These are phyloP conservation scores for Xiphorhynchus elegans DNA, from an alignment of 2,113 vertebrate genomes.

Conservation along the genomic window DNA sequence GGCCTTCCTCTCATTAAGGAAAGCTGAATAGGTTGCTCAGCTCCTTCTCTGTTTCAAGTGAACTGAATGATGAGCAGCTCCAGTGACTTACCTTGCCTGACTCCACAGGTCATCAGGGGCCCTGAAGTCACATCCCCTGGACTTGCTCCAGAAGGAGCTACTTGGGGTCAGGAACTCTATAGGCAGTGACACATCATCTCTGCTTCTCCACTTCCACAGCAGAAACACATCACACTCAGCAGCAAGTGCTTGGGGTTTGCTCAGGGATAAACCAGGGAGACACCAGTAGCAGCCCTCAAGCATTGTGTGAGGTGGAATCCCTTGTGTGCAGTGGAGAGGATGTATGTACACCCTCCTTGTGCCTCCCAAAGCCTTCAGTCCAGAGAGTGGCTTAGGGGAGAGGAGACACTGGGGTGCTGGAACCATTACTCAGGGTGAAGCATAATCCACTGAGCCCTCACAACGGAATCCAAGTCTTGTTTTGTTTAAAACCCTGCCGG, in stretches of 20 bases:
- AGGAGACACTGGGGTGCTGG: not conserved
- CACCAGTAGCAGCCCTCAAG: not conserved
- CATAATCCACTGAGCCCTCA: not conserved
- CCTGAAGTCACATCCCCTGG: not conserved
- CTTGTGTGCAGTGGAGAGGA: not conserved
- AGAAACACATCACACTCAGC: not conserved
- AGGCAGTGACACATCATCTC: not conserved
- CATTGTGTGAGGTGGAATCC: not conserved
- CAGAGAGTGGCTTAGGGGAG: not conserved
- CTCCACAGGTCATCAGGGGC: not conserved
- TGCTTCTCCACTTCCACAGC: not conserved
- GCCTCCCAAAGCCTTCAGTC: not conserved
- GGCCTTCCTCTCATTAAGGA: not conserved
- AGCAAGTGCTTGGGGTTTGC: not conserved
- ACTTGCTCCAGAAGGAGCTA: not conserved
- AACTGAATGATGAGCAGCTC: not conserved
- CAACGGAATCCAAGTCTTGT: not conserved
- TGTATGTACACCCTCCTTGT: accelerated
- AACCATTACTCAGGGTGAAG: not conserved
- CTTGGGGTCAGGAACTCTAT: not conserved
- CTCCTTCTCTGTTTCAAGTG: not conserved
- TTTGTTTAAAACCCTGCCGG: not conserved
- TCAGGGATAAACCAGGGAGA: not conserved
- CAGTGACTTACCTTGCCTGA: not conserved
- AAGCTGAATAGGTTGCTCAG: not conserved